Conservation (phyloP, 53 echinoderm and acorn worm species). For the Echinarachnius parma region DNA sequence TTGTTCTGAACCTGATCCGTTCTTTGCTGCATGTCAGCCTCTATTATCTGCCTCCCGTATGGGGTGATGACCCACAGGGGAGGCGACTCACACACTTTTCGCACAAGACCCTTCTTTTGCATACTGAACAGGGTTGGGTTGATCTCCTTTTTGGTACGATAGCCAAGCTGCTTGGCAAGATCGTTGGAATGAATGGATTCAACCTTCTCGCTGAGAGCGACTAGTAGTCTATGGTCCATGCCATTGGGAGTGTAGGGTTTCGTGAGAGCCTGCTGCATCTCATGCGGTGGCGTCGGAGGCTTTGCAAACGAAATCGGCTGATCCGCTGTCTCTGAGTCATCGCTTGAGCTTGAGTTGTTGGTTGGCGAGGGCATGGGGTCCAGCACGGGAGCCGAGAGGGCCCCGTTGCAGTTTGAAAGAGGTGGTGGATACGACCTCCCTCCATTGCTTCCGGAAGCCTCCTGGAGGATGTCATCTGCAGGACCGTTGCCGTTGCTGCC, state of each 20-base stretch:
- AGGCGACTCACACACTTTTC: slow-evolving; percentile 77
- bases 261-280: slow-evolving; percentile 16
- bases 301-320: slow-evolving; percentile 23
- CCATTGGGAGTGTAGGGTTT: slow-evolving; percentile 39
- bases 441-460: not conserved
- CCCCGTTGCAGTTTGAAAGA: not conserved
- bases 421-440: not conserved
- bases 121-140: slow-evolving; percentile 82
- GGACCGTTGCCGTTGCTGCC: slow-evolving; percentile 8
- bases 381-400: slow-evolving; percentile 3
- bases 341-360: slow-evolving; percentile 31
- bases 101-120: slow-evolving; percentile 71
- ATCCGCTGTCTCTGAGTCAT: slow-evolving; percentile 33
- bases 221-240: slow-evolving; percentile 54
- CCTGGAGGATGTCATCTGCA: not conserved
- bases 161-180: slow-evolving; percentile 71
- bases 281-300: slow-evolving; percentile 25
- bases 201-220: slow-evolving; percentile 44
- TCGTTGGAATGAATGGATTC: slow-evolving; percentile 75
- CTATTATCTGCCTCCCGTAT: slow-evolving; percentile 53
- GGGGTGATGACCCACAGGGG: slow-evolving; percentile 80
- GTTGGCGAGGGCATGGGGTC: slow-evolving; percentile 36
- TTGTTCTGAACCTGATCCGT: slow-evolving; percentile 36
- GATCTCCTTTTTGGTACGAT: slow-evolving; percentile 72
- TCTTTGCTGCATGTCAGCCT: slow-evolving; percentile 34